Evolutionary conservation across 2,113 vertebrate species (phyloP), one percentile per base, ranked within the genome.

Genomic region (Puntigrus tetrazona): DNA sequence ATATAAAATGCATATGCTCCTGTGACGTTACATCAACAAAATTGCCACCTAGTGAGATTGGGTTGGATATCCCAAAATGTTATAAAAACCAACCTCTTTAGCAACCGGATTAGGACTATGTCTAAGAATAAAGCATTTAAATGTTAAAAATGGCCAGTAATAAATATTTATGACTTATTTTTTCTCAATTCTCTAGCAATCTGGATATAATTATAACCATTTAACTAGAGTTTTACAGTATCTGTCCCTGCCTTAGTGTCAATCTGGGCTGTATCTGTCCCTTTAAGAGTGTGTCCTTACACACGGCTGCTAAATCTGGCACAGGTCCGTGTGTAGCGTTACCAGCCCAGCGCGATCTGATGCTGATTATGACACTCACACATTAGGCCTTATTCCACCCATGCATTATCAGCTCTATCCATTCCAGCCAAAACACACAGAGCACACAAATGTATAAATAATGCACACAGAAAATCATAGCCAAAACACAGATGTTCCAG

Each of bases 241-340:
- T 72, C 70, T 50, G 25, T 50, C 73, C 16, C 14, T 29, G 16
- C 31, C 25, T 31, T 50, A 22, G 16, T 76, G 73, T 25, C 72
- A 74, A 7, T 43, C 36, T 52, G 34, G 25, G 81, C 36, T 55
- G 50, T 55, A 29, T 11, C 63, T 61, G 31, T n/a, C 78, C 34
- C 45, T 65, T 75, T 84, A 84, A 78, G 63, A 59, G 47, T 63
- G 43, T 50, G 86, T 87, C 73, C 85, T 89, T 81, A 67, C 88
- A 78, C 50, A 34, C 10, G 14, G 65, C 70, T 87, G 88, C 77
- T 84, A 87, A 78, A 84, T 81, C 70, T 86, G 78, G 88, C 85
- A 43, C 34, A 22, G 73, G 22, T 84, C 31, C 4, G 31, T 82
- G 81, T 89, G 83, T 85, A 85, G 80, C 29, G 75, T 85, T 85